Evolutionary conservation across 2,888 invertebrate genomes (phyloP).

Genomic region (Acrocera orbiculus): DNA sequence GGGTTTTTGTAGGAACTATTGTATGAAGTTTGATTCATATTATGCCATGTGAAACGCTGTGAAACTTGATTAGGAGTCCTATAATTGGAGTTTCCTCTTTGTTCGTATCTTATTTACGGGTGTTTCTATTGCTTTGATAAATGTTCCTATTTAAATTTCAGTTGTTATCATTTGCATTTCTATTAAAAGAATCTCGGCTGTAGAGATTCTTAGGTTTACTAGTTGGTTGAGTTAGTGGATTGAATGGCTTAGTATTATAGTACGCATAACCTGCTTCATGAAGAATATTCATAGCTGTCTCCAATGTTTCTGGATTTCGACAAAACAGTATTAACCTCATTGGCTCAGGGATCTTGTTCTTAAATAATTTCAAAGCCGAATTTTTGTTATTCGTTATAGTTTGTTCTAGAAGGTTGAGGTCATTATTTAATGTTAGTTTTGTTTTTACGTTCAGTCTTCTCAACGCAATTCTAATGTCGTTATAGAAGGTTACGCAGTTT

Average conservation of each 20-base stretch:
- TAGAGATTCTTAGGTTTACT: not conserved
- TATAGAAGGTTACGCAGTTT: conserved; percentile 9
- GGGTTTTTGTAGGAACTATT: too few relatives aligned
- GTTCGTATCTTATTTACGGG: too few relatives aligned
- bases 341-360: conserved; percentile 12
- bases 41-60: too few relatives aligned
- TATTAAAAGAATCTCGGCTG: not conserved
- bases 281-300: conserved; percentile 10
- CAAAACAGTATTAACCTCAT: conserved; percentile 10
- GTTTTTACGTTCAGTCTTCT: conserved; percentile 11
- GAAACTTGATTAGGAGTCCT: too few relatives aligned
- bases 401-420: not conserved
- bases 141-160: not conserved
- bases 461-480: conserved; percentile 10
- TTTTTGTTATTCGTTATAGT: conserved; percentile 9
- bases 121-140: not conserved
- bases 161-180: not conserved
- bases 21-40: too few relatives aligned
- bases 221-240: not conserved
- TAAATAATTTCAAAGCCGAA: conserved; percentile 12
- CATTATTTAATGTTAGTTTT: not conserved
- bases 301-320: conserved; percentile 10
- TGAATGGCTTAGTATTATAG: not conserved
- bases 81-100: too few relatives aligned
- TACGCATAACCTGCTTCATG: conserved; percentile 3